Percentiles rank a stretch among this genome's conserved stretches.
These are phyloP conservation scores for Aspidiotus rigidus DNA, from an alignment of 2,888 invertebrate genomes.

Conservation along the genomic window DNA sequence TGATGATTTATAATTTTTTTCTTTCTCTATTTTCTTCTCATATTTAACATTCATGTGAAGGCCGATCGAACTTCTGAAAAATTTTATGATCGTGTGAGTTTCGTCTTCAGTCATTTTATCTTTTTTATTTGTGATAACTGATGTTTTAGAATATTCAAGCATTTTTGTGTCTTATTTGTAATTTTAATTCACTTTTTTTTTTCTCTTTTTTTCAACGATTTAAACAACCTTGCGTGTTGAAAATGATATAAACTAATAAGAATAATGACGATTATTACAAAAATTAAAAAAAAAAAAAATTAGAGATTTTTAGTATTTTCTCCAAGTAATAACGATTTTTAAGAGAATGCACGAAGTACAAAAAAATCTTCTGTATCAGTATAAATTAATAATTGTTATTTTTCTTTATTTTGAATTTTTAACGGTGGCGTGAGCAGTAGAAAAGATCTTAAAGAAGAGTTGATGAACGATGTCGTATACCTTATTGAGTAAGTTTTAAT, in stretches of 20 bases:
- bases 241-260: too few relatives aligned
- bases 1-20: background rate
- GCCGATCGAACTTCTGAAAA: too few relatives aligned
- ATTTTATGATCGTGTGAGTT: too few relatives aligned
- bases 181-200: constrained; percentile 5
- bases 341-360: constrained; percentile 13
- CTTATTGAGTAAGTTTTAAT: constrained; percentile 24
- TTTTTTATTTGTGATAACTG: constrained; percentile 2
- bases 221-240: background rate
- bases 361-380: constrained; percentile 14
- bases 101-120: background rate
- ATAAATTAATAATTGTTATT: constrained; percentile 8
- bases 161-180: background rate
- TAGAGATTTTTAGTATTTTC: constrained; percentile 11
- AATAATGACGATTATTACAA: too few relatives aligned
- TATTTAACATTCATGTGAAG: background rate
- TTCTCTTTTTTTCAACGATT: constrained; percentile 11
- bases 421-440: background rate
- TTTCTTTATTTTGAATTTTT: constrained; percentile 8
- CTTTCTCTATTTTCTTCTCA: background rate
- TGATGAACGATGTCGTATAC: constrained; percentile 21
- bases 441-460: background rate
- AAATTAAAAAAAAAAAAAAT: too few relatives aligned
- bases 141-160: background rate
- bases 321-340: constrained; percentile 16